phyloP scores from a whole-genome alignment of 2,888 invertebrate species.

The Plagodis pulveraria region DNA sequence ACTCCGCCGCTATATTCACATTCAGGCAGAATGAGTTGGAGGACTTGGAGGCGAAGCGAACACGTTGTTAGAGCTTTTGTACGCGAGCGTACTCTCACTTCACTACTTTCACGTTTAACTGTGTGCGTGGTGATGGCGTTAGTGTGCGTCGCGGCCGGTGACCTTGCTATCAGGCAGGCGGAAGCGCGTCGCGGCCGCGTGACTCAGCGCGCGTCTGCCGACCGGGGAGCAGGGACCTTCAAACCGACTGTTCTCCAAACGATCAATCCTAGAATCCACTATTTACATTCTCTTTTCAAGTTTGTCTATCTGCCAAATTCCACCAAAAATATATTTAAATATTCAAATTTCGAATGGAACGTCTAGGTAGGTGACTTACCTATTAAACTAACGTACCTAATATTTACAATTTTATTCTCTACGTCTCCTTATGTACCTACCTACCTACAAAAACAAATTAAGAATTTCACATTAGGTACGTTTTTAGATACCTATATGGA shows the following conservation, averaged over 20 bases:
- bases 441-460: no score
- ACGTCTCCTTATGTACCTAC: no score
- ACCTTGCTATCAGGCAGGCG: slow-evolving; percentile 85
- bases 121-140: slow-evolving; percentile 47
- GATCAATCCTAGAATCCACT: slow-evolving; percentile 9
- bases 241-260: slow-evolving; percentile 26
- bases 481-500: no score
- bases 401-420: no score
- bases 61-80: slow-evolving; percentile 29
- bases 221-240: slow-evolving; percentile 42
- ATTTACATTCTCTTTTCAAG: slow-evolving; percentile 1
- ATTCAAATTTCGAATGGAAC: no score
- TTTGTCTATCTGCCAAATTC: no score
- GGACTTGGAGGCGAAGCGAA: not conserved
- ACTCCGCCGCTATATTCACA: slow-evolving; percentile 5
- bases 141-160: slow-evolving; percentile 77
- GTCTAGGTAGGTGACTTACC: no score
- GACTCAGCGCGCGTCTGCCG: slow-evolving; percentile 65
- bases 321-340: no score
- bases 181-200: slow-evolving; percentile 70
- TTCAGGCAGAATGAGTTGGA: slow-evolving; percentile 7
- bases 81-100: slow-evolving; percentile 80
- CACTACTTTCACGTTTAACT: slow-evolving; percentile 73
- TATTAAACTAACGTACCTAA: no score
- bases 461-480: no score